Evolutionary conservation across 2,888 invertebrate species (phyloP).

Genomic region (Sinelater perroti): DNA sequence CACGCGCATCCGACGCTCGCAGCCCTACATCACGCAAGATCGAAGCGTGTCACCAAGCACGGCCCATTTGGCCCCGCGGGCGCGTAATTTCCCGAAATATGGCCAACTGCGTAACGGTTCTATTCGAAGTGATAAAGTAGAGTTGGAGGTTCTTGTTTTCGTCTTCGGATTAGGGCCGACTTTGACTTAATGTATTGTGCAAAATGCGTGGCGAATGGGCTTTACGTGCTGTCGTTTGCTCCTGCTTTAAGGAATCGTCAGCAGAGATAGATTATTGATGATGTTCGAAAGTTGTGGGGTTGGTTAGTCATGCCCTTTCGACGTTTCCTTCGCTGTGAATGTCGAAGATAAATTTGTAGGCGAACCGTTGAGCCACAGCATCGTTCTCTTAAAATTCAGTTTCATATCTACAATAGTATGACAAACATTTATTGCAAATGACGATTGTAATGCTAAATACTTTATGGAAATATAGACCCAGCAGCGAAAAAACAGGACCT

Average conservation of each 20-base stretch:
- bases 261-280: neutral
- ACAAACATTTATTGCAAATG: too few species aligned
- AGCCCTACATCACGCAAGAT: neutral
- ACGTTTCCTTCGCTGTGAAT: too few species aligned
- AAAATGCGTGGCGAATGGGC: conserved; percentile 24
- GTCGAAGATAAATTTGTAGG: too few species aligned
- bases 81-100: conserved; percentile 22
- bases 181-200: conserved; percentile 24
- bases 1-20: neutral
- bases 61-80: conserved; percentile 4
- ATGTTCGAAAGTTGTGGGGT: too few species aligned
- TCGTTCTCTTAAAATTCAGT: too few species aligned
- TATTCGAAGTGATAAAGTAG: conserved; percentile 25
- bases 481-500: too few species aligned
- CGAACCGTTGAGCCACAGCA: too few species aligned
- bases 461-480: too few species aligned
- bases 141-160: conserved; percentile 30
- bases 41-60: conserved; percentile 6
- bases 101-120: conserved; percentile 19
- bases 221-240: conserved; percentile 20
- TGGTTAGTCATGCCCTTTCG: too few species aligned
- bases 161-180: conserved; percentile 21
- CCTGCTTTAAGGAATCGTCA: conserved; percentile 8
- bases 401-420: too few species aligned
- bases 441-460: too few species aligned